phyloP scores from a whole-genome alignment of 1,140 invertebrate genomes.

The Pseudachorutes palmiensis region DNA sequence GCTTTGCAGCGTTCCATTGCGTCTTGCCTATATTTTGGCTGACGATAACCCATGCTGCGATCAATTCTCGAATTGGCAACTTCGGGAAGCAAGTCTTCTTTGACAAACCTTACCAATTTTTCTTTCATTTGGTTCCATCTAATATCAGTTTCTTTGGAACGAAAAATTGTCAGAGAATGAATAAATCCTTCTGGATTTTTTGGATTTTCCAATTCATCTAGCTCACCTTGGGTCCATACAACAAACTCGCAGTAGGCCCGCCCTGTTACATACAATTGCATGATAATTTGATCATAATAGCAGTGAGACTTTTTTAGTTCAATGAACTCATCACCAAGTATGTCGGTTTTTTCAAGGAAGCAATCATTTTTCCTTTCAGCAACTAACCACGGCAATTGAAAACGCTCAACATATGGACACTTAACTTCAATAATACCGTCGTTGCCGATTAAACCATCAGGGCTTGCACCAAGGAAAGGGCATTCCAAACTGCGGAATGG shows the following conservation, averaged over 20 bases:
- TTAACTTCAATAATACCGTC: slow-evolving; percentile 42
- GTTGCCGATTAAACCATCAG: slow-evolving; percentile 43
- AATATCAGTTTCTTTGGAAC: not conserved
- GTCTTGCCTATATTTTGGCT: not conserved
- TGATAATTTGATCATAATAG: slow-evolving; percentile 44
- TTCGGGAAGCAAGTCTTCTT: not conserved
- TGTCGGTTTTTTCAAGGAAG: not conserved
- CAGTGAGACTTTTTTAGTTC: slow-evolving; percentile 40
- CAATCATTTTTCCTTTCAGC: not conserved
- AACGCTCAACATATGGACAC: slow-evolving; percentile 39
- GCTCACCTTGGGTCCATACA: slow-evolving; percentile 40
- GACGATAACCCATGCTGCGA: not conserved
- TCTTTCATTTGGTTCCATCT: not conserved
- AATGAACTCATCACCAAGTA: not conserved
- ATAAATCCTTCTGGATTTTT: not conserved
- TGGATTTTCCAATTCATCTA: not conserved
- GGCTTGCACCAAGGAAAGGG: slow-evolving; percentile 41
- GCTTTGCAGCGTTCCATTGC: too few relatives aligned
- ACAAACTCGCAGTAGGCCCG: slow-evolving; percentile 42
- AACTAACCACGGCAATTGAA: not conserved
- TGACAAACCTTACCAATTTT: not conserved
- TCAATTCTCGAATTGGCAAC: not conserved
- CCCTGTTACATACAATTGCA: slow-evolving; percentile 41
- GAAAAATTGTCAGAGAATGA: not conserved
- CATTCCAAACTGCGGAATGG: slow-evolving; percentile 41